phyloP scores from a whole-genome alignment of 2,888 invertebrate genomes.

The Nemotelus nigrinus region DNA sequence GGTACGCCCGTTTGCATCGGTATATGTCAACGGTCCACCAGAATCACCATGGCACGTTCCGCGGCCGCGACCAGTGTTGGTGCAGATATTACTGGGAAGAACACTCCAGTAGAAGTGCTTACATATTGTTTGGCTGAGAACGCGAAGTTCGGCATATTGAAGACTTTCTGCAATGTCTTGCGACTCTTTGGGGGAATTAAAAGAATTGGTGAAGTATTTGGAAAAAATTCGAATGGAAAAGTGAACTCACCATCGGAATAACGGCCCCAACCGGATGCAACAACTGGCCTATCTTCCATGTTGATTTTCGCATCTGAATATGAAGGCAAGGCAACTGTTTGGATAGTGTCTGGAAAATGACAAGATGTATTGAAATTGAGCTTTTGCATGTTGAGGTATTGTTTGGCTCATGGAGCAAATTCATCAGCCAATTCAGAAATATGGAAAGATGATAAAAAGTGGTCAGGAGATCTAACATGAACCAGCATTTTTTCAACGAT shows the following conservation, averaged over 20 bases:
- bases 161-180: constrained; percentile 54
- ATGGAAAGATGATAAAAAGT: too few relatives aligned
- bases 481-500: too few relatives aligned
- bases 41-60: constrained; percentile 62
- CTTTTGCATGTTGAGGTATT: too few relatives aligned
- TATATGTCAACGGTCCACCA: constrained; percentile 59
- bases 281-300: constrained; percentile 53
- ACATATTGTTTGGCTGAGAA: constrained; percentile 63
- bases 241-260: constrained; percentile 54
- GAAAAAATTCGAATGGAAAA: background rate
- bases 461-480: too few relatives aligned
- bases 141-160: constrained; percentile 61
- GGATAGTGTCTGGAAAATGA: constrained; percentile 61
- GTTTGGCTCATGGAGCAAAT: too few relatives aligned
- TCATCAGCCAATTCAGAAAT: too few relatives aligned
- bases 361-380: too few relatives aligned
- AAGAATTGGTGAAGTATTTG: background rate
- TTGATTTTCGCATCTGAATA: constrained; percentile 58
- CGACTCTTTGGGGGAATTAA: constrained; percentile 40
- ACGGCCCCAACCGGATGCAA: constrained; percentile 60
- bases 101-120: constrained; percentile 43
- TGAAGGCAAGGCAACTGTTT: constrained; percentile 61
- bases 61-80: constrained; percentile 49
- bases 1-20: background rate
- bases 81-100: constrained; percentile 53